These are phyloP conservation scores for Diarsia rubi DNA, from an alignment of 2,888 invertebrate genomes.

Conservation along the genomic window DNA sequence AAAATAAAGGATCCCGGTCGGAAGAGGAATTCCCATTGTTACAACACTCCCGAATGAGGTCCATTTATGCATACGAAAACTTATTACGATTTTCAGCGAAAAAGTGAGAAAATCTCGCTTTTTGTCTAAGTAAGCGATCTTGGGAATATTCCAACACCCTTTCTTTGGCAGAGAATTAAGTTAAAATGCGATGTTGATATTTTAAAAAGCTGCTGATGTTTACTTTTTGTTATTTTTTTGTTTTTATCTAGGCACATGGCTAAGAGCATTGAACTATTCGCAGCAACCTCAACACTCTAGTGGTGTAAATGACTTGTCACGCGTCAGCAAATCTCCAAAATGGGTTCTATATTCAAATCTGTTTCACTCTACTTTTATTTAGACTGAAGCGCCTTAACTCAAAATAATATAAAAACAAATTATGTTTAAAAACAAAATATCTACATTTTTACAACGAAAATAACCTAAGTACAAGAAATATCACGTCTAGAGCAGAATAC, in stretches of 20 bases:
- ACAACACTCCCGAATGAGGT: conserved; percentile 82
- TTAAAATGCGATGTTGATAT: conserved; percentile 55
- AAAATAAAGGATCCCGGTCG: conserved; percentile 82
- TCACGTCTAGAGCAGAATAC: not conserved
- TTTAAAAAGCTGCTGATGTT: conserved; percentile 45
- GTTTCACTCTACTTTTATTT: not conserved
- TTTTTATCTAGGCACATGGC: not conserved
- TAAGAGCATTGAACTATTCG: not conserved
- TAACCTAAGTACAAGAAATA: not conserved
- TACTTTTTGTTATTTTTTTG: conserved; percentile 21
- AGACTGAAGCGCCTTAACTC: not conserved
- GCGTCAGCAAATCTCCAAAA: not conserved
- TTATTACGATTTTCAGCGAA: conserved; percentile 80
- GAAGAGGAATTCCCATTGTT: conserved; percentile 85
- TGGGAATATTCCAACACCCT: conserved; percentile 62
- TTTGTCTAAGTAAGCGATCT: conserved; percentile 69
- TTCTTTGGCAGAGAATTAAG: conserved; percentile 61
- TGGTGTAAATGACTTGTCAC: not conserved
- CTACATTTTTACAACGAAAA: conserved; percentile 1
- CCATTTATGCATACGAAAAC: conserved; percentile 88
- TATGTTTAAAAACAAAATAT: not conserved
- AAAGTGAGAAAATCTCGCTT: conserved; percentile 75
- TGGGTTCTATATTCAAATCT: conserved; percentile 13
- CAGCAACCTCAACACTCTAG: not conserved
- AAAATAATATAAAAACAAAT: not conserved